Evolutionary conservation across 2,113 vertebrate genomes (phyloP), one percentile per base, ranked within the genome.

Genomic region (Rhineura floridana): DNA sequence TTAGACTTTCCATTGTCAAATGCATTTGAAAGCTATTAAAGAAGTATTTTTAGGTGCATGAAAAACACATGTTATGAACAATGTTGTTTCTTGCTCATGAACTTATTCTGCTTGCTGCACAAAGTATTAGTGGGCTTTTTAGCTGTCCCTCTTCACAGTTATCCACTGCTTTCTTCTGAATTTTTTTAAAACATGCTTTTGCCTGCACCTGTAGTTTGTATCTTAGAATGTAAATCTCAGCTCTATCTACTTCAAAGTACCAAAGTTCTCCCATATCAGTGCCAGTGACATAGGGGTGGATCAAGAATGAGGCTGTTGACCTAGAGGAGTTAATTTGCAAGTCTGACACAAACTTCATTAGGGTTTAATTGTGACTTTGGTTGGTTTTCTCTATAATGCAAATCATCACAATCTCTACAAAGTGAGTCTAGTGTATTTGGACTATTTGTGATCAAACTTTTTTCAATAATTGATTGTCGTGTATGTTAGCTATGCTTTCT

Each of bases 11-110:
- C 95, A 91, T 92, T 92, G 89, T 91, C 92, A 90, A 94, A 94
- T 91, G 91, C 93, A 96, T 96, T 96, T 94, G 91, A 90, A 94
- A 95, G 90, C 62, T 91, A 96, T 96, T 96, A 95, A 89, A 95
- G 86, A 6, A 82, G 88, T 82, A 91, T 11, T 92, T 63, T 81
- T 42, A 63, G 78, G 78, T 91, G 91, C 90, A 94, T 89, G 88
- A 83, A 95, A 95, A 96, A 95, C 95, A 96, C 90, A 95, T 91
- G 95, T 90, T 91, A 94, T 94, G 88, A 95, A 95, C 91, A 93
- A 86, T 88, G 84, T 93, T 91, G 93, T 86, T 94, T 80, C 92
- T 95, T 96, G 79, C 89, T 88, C 86, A 94, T 90, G 78, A 63
- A 59, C 81, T 86, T n/a, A 92, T 91, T 96, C 91, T 93, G 77